Conservation (phyloP, 2,888 invertebrate species). For the Sialis fuliginosa region DNA sequence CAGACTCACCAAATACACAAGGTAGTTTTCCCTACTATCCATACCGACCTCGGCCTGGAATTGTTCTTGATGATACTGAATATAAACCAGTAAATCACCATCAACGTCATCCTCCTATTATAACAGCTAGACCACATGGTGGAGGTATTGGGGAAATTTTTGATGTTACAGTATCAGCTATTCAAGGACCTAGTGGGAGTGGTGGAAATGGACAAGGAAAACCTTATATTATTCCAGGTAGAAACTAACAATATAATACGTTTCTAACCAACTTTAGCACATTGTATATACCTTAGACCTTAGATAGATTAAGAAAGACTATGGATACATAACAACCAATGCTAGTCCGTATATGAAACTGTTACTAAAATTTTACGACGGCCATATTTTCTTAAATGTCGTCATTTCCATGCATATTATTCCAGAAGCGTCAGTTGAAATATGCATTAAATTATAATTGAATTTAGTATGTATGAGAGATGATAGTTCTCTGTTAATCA, state of each 20-base stretch:
- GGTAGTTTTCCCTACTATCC: slow-evolving; percentile 30
- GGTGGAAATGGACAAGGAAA: slow-evolving; percentile 24
- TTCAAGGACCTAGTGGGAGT: slow-evolving; percentile 43
- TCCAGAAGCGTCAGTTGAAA: too few relatives aligned
- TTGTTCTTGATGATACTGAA: slow-evolving; percentile 70
- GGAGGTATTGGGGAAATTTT: slow-evolving; percentile 59
- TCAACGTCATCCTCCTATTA: slow-evolving; percentile 21
- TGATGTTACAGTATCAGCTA: slow-evolving; percentile 74
- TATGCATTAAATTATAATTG: too few relatives aligned
- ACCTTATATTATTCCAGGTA: slow-evolving; percentile 35
- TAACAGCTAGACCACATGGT: slow-evolving; percentile 23
- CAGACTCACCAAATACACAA: not conserved
- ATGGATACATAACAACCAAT: too few relatives aligned
- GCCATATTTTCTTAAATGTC: too few relatives aligned
- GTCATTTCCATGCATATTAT: too few relatives aligned
- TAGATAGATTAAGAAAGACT: too few relatives aligned
- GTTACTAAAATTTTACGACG: too few relatives aligned
- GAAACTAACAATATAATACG: not conserved
- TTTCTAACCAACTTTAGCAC: too few relatives aligned
- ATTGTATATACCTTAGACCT: too few relatives aligned
- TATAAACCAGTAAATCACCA: slow-evolving; percentile 46
- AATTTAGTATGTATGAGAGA: too few relatives aligned
- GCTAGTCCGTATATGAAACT: too few relatives aligned
- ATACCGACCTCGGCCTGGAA: slow-evolving; percentile 67
- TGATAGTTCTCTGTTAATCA: too few relatives aligned